A percentile compares a stretch with the other conserved stretches of the same genome.
Evolutionary conservation across 92 coral and sea anemone genomes (phyloP).

Genomic region (Porites cylindrica): DNA sequence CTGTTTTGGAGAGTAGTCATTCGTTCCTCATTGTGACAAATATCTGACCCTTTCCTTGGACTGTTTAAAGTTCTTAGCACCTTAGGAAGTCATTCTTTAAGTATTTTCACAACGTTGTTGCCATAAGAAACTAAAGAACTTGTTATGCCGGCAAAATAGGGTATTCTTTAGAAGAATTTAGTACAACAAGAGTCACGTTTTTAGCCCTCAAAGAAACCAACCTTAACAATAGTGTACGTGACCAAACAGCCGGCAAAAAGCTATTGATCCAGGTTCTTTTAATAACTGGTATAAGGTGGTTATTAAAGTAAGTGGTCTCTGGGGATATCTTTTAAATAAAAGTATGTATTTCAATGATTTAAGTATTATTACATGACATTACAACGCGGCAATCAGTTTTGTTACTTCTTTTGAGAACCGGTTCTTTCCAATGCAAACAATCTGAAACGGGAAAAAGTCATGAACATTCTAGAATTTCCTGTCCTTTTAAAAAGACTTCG

Average conservation of each 20-base stretch:
- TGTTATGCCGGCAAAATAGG: not conserved
- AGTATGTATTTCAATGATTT: not conserved
- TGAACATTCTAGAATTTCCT: not conserved
- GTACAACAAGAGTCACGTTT: not conserved
- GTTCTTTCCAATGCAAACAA: not conserved
- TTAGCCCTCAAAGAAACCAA: not conserved
- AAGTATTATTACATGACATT: not conserved
- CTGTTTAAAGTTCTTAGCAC: no score
- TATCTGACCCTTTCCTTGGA: no score
- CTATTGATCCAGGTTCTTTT: not conserved
- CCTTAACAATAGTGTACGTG: constrained; percentile 22
- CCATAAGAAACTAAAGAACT: not conserved
- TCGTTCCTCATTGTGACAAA: no score
- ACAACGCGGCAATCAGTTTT: not conserved
- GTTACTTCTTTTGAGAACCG: not conserved
- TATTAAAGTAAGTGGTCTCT: not conserved
- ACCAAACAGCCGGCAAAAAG: not conserved
- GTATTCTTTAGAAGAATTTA: not conserved
- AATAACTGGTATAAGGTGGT: not conserved
- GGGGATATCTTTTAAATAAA: not conserved
- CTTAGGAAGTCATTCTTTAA: not conserved
- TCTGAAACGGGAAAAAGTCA: not conserved
- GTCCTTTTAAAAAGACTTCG: not conserved
- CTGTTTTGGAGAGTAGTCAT: no score
- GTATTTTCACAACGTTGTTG: not conserved